These are phyloP conservation scores for Drosophila limbata DNA, from an alignment of 2,888 invertebrate species.

Conservation along the genomic window DNA sequence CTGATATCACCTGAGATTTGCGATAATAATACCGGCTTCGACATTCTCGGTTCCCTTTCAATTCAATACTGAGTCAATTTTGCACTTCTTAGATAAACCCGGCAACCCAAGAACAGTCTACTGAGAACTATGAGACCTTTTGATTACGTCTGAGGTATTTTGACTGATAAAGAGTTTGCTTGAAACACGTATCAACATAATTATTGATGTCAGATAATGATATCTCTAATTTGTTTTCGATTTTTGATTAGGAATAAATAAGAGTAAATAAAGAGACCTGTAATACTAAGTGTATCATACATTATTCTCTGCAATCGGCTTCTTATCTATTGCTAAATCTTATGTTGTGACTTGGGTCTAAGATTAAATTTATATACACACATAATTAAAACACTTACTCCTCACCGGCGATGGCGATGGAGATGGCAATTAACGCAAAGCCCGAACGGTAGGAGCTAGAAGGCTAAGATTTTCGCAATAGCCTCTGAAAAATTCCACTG, in stretches of 20 bases:
- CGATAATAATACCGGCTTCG: conserved; percentile 22
- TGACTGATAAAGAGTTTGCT: conserved; percentile 26
- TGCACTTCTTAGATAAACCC: not conserved
- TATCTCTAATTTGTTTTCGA: conserved; percentile 3
- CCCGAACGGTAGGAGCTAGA: no score
- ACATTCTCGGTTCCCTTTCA: conserved; percentile 40
- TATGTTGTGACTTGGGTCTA: not conserved
- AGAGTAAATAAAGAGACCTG: not conserved
- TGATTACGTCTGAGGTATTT: conserved; percentile 21
- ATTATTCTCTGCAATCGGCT: not conserved
- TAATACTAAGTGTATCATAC: not conserved
- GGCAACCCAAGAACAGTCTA: not conserved
- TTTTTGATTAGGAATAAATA: not conserved
- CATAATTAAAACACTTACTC: no score
- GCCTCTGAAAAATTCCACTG: no score
- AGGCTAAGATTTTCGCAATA: no score
- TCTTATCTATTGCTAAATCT: not conserved
- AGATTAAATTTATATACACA: no score
- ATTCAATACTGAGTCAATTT: conserved; percentile 31
- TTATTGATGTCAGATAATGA: conserved; percentile 5
- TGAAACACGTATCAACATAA: conserved; percentile 12
- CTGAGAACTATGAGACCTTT: not conserved
- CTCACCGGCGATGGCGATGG: no score
- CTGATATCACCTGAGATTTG: conserved; percentile 46
- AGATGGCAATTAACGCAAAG: no score